A percentile compares a stretch with the other conserved stretches of the same genome.
These are phyloP conservation scores for Drosophila novamexicana DNA, from an alignment of 1,140 invertebrate species.

Conservation along the genomic window DNA sequence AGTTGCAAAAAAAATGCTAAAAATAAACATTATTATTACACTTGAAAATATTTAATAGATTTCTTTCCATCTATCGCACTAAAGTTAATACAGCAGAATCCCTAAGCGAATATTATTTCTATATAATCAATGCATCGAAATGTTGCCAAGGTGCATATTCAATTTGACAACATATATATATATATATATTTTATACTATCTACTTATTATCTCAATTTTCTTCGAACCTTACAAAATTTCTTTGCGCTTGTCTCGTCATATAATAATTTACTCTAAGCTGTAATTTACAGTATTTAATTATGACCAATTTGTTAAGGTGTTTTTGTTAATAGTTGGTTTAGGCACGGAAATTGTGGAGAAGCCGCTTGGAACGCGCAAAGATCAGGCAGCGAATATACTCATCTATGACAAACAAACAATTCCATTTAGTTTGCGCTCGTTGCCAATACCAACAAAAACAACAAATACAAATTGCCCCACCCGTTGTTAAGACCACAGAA, in stretches of 20 bases:
- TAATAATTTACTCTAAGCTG: neutral
- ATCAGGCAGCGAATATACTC: neutral
- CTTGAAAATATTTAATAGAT: no score
- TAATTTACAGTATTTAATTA: constrained; percentile 18
- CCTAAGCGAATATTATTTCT: no score
- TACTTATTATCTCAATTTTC: neutral
- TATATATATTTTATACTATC: no score
- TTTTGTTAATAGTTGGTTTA: neutral
- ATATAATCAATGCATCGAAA: no score
- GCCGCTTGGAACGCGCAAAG: neutral
- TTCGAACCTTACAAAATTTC: neutral
- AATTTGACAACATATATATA: no score
- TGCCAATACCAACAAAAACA: constrained; percentile 34
- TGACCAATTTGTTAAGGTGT: constrained; percentile 20
- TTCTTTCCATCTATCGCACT: no score
- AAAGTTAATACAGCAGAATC: no score
- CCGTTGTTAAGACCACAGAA: neutral
- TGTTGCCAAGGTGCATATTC: no score
- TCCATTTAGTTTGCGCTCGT: constrained; percentile 25
- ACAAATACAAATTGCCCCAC: constrained; percentile 1
- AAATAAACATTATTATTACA: no score
- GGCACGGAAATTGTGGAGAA: constrained; percentile 15
- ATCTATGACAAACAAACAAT: constrained; percentile 1
- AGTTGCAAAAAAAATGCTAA: no score
- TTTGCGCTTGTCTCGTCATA: neutral